Conservation (phyloP, 2,888 invertebrate genomes). For the Pocota personata region DNA sequence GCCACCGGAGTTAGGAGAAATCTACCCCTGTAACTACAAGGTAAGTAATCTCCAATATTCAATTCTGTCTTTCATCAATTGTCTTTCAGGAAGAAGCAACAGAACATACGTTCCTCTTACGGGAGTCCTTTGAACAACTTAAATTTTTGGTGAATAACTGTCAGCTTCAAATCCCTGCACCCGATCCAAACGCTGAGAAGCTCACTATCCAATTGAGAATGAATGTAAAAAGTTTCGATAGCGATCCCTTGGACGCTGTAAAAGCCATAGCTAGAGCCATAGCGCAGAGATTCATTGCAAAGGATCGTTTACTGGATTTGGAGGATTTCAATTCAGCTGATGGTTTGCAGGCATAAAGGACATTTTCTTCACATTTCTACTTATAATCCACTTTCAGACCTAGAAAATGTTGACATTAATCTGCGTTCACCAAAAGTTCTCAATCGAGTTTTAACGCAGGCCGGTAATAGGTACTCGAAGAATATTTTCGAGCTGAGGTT, state of each 20-base stretch:
- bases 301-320: constrained; percentile 78
- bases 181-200: constrained; percentile 65
- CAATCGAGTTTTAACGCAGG: constrained; percentile 76
- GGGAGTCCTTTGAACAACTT: constrained; percentile 79
- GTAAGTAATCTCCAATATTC: constrained; percentile 61
- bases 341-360: constrained; percentile 43
- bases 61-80: background rate
- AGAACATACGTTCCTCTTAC: constrained; percentile 79
- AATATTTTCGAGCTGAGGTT: constrained; percentile 78
- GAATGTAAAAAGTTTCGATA: constrained; percentile 77
- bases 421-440: constrained; percentile 78
- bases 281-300: constrained; percentile 76
- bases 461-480: constrained; percentile 77
- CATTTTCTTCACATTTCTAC: no score
- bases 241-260: constrained; percentile 77
- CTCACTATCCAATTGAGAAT: constrained; percentile 77
- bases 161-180: constrained; percentile 75
- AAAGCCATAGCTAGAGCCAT: constrained; percentile 78
- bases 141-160: constrained; percentile 76
- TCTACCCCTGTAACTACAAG: constrained; percentile 81
- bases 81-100: constrained; percentile 75
- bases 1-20: constrained; percentile 75
- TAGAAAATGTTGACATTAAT: constrained; percentile 78
- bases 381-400: constrained; percentile 48
- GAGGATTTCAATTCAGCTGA: constrained; percentile 78